Evolutionary conservation across 2,797 vertebrate species (phyloP).

Genomic region (Acomys russatus): DNA sequence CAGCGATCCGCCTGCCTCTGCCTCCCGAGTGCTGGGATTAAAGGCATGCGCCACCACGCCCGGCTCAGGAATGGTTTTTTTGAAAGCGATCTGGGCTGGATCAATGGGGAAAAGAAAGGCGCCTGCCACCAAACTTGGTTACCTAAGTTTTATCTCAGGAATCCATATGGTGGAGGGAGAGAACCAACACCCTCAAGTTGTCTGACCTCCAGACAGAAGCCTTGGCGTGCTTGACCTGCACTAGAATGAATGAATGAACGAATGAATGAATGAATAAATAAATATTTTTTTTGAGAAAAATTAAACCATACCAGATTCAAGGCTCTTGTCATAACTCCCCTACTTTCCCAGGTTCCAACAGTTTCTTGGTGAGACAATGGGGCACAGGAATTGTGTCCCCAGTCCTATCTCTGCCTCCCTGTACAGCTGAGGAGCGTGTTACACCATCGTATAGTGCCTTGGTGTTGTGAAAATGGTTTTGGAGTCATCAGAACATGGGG

Average conservation of each 20-base stretch:
- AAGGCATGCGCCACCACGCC: no score
- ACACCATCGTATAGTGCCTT: background rate
- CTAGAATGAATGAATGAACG: no score
- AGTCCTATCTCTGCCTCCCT: background rate
- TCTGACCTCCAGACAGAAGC: background rate
- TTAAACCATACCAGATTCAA: slow-evolving; percentile 9
- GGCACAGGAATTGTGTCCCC: background rate
- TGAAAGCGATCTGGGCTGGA: background rate
- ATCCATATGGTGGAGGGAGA: background rate
- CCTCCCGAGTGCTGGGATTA: no score
- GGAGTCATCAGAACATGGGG: background rate
- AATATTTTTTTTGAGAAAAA: background rate
- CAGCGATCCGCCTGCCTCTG: no score
- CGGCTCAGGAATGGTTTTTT: no score
- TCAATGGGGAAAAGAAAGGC: background rate
- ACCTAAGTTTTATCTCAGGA: background rate
- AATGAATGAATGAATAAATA: no score
- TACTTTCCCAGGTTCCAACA: background rate
- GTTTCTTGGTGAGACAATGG: background rate
- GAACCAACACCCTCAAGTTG: background rate
- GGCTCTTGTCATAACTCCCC: background rate
- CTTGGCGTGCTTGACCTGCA: background rate
- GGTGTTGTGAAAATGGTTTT: background rate
- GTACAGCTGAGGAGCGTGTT: background rate
- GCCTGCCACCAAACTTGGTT: background rate